Conservation (phyloP, 53 echinoderm and acorn worm genomes). For the Temnopleurus reevesii region DNA sequence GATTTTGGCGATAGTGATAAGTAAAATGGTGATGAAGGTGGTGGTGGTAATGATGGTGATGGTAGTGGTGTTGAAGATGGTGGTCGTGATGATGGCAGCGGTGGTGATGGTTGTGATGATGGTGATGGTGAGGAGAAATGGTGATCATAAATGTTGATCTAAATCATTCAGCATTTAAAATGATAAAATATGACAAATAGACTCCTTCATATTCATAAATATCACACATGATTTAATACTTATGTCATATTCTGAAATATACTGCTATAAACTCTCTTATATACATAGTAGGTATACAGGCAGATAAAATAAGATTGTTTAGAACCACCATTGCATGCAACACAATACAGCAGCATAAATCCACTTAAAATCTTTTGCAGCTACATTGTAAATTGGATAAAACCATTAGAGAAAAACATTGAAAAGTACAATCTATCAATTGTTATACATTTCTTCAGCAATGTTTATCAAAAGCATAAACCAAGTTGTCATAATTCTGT, state of each 20-base stretch:
- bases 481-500: too few species aligned
- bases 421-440: too few species aligned
- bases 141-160: too few species aligned
- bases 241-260: slow-evolving; percentile 7
- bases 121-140: too few species aligned
- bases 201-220: slow-evolving; percentile 20
- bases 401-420: too few species aligned
- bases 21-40: not conserved
- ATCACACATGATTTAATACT: slow-evolving; percentile 44
- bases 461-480: too few species aligned
- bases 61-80: not conserved
- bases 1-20: not conserved
- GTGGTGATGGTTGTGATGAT: too few species aligned
- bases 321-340: not conserved
- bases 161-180: too few species aligned
- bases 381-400: too few species aligned
- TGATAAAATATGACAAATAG: too few species aligned
- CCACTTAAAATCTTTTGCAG: too few species aligned
- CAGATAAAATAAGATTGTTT: not conserved
- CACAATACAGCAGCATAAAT: not conserved
- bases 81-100: not conserved
- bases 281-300: slow-evolving; percentile 7
- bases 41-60: not conserved
- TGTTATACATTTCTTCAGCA: too few species aligned
- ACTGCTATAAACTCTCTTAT: slow-evolving; percentile 26